phyloP scores from a whole-genome alignment of 2,113 vertebrate genomes.

The Mirounga angustirostris region DNA sequence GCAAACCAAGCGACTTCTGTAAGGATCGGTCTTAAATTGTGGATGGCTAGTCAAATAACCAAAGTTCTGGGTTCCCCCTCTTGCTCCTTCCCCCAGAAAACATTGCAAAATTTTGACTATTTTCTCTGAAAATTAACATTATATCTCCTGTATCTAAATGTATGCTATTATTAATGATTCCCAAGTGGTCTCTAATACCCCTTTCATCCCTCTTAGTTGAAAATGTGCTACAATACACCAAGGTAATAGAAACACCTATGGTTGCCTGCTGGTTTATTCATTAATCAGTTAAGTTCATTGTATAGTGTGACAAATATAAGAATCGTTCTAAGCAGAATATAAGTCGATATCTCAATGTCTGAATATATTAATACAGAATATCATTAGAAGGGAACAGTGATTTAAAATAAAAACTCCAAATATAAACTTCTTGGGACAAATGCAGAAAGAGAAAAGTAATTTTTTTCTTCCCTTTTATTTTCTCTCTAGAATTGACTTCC shows the following conservation, averaged over 20 bases:
- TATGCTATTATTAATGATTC: background rate
- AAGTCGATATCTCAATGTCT: background rate
- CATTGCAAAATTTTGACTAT: background rate
- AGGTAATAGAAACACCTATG: background rate
- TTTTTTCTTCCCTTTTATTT: background rate
- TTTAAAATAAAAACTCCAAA: slow-evolving; percentile 31
- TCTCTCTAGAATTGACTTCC: background rate
- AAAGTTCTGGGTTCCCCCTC: background rate
- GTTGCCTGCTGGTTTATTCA: background rate
- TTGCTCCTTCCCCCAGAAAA: background rate
- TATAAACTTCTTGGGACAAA: background rate
- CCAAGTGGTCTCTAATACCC: background rate
- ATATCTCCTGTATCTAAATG: slow-evolving; percentile 3
- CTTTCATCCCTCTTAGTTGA: slow-evolving; percentile 29
- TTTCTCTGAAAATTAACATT: background rate
- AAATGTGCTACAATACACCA: background rate
- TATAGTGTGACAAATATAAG: background rate
- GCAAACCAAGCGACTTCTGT: slow-evolving; percentile 58
- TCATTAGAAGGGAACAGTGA: slow-evolving; percentile 17
- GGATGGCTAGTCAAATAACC: background rate
- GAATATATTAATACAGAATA: background rate
- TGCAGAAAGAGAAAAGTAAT: slow-evolving; percentile 8
- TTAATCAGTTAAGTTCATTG: slow-evolving; percentile 23
- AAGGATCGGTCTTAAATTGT: background rate
- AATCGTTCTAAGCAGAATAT: slow-evolving; percentile 40